Conservation (phyloP, 1,140 invertebrate species). For the Dendrolimus punctatus region DNA sequence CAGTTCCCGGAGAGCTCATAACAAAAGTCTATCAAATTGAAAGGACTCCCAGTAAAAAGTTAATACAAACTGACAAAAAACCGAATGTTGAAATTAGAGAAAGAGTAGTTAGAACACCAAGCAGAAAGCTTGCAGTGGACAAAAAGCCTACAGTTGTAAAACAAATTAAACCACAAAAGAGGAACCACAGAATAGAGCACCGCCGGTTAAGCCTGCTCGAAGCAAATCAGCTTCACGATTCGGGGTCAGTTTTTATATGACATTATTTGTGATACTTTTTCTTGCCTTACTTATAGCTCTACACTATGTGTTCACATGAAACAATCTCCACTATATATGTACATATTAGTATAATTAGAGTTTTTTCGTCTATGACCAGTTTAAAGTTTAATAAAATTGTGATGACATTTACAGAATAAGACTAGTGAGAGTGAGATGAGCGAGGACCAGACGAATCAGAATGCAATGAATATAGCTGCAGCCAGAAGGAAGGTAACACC, state of each 20-base stretch:
- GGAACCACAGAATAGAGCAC: slow-evolving; percentile 46
- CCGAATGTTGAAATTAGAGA: slow-evolving; percentile 58
- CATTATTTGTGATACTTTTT: slow-evolving; percentile 47
- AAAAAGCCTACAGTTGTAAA: slow-evolving; percentile 35
- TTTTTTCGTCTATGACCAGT: slow-evolving; percentile 18
- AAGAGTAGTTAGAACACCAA: slow-evolving; percentile 59
- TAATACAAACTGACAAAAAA: slow-evolving; percentile 39
- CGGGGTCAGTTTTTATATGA: slow-evolving; percentile 65
- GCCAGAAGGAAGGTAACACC: slow-evolving; percentile 49
- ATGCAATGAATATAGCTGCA: slow-evolving; percentile 33
- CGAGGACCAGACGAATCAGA: slow-evolving; percentile 59
- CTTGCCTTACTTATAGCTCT: slow-evolving; percentile 54
- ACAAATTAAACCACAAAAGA: slow-evolving; percentile 32
- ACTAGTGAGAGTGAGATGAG: slow-evolving; percentile 73
- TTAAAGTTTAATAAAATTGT: slow-evolving; percentile 41
- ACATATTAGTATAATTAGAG: slow-evolving; percentile 17
- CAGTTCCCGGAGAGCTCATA: slow-evolving; percentile 39
- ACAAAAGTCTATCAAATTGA: slow-evolving; percentile 62
- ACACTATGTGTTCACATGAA: slow-evolving; percentile 38
- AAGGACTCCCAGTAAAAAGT: slow-evolving; percentile 58
- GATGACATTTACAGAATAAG: slow-evolving; percentile 67
- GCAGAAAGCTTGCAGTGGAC: slow-evolving; percentile 44
- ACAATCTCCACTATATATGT: slow-evolving; percentile 9
- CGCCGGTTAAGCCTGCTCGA: slow-evolving; percentile 66
- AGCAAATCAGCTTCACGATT: slow-evolving; percentile 67